Base-by-base conservation (phyloP, 2,113 vertebrate genomes). In the Erpornis zantholeuca region DNA sequence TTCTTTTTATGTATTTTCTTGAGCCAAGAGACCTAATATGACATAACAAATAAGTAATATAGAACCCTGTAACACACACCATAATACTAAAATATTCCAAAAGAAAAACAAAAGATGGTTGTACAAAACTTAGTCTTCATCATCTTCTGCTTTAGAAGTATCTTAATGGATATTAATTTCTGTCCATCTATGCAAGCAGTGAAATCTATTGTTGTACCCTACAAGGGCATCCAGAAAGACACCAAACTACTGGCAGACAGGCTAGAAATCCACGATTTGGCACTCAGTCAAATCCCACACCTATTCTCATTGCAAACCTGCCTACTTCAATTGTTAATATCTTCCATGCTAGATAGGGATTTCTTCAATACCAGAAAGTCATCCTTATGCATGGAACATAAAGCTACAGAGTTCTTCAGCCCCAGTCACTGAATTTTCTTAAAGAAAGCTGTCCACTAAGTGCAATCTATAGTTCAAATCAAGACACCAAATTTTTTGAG, bases 161-260 rank as follows among this genome's bases (percentile, higher is more conserved):
- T 12, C 23, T 75, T 50, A 45, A 47, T 19, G 33, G 79, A 66
- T 19, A 49, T 52, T 72, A 89, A 79, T 49, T 64, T 66, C 28
- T 89, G 11, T 31, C 53, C 33, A 70, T 25, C 22, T 66, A 80
- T 42, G n/a, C 24, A 91, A 63, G 47, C 19, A 70, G 71, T 33
- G 42, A 90, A 85, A 59, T 91, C 94, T 86, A 73, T 83, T 90
- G 79, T 96, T 96, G 82, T 24, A 90, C 10, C 50, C 54, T 47
- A 69, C 94, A 96, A 97, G 94, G 95, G 64, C 95, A 97, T 90
- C 38, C 85, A 91, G 84, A 96, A 97, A 97, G 95, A 91, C 90
- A 93, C 75, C 64, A 88, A 91, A 91, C 75, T 95, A 96, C 87
- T 92, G 84, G 87, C 94, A 96, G 87, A 76, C 79, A 89, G 38